Percentiles rank a stretch among this genome's conserved stretches.
Conservation (phyloP, 2,888 invertebrate species). For the Lasioglossum lativentre region DNA sequence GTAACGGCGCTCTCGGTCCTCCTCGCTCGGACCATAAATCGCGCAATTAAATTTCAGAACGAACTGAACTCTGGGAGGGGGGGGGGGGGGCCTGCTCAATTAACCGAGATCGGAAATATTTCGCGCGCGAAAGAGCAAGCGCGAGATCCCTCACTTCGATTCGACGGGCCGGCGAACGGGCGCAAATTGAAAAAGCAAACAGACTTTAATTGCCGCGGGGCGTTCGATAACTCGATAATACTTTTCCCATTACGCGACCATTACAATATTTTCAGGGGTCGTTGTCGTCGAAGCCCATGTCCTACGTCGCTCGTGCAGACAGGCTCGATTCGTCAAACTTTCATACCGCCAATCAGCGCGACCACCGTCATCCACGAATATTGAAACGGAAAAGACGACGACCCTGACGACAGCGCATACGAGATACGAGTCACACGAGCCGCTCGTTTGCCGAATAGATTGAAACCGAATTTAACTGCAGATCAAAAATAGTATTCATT, state of each 20-base stretch:
- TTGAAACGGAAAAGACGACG: not conserved
- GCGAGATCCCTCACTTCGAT: not conserved
- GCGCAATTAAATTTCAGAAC: constrained; percentile 8
- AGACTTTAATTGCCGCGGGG: not conserved
- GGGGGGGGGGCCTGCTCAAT: not conserved
- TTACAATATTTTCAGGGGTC: not conserved
- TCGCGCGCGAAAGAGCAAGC: not conserved
- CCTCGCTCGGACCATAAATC: constrained; percentile 6
- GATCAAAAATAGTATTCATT: too few relatives aligned
- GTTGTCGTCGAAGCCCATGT: not conserved
- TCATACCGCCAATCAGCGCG: constrained; percentile 28
- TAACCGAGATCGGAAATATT: constrained; percentile 7
- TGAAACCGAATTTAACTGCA: too few relatives aligned
- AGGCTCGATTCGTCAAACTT: constrained; percentile 30
- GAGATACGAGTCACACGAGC: not conserved
- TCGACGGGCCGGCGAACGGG: not conserved
- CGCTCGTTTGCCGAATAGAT: not conserved
- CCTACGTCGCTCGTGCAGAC: not conserved
- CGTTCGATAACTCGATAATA: constrained; percentile 20
- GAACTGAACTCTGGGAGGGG: not conserved
- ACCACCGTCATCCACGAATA: not conserved
- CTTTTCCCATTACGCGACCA: not conserved
- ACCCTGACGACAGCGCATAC: not conserved
- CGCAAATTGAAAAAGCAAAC: not conserved
- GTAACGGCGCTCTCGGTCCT: constrained; percentile 14